Conservation (phyloP, 1,140 invertebrate species). For the Rhynchophorus ferrugineus region DNA sequence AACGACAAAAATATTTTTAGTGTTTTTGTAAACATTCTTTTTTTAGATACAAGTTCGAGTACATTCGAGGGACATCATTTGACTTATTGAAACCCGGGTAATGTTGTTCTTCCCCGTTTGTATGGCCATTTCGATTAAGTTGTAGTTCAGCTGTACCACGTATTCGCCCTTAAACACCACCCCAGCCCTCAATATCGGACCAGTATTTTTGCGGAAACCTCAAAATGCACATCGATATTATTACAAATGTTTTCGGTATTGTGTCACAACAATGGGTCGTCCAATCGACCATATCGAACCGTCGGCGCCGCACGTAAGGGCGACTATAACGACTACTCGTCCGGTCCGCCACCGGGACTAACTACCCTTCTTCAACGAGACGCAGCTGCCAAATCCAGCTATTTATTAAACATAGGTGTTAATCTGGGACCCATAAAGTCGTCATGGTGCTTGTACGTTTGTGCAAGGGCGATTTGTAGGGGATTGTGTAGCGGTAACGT, state of each 20-base stretch:
- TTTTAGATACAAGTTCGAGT: too few relatives aligned
- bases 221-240: constrained; percentile 35
- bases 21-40: too few relatives aligned
- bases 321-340: not conserved
- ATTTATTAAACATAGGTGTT: constrained; percentile 41
- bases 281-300: constrained; percentile 7
- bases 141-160: constrained; percentile 4
- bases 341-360: constrained; percentile 22
- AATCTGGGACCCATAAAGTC: constrained; percentile 29
- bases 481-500: constrained; percentile 29
- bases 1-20: too few relatives aligned
- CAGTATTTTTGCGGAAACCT: constrained; percentile 30
- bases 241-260: constrained; percentile 33
- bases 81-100: too few relatives aligned
- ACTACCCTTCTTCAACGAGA: constrained; percentile 28
- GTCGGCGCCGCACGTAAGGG: not conserved
- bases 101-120: too few relatives aligned
- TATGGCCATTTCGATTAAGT: too few relatives aligned
- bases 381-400: constrained; percentile 36
- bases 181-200: constrained; percentile 20
- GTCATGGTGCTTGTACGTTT: not conserved
- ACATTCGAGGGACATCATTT: too few relatives aligned
- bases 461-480: constrained; percentile 28
- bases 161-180: constrained; percentile 15
- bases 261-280: constrained; percentile 29